A percentile compares a stretch with the other conserved stretches of the same genome.
Conservation (phyloP, 2,888 invertebrate genomes). For the Polyommatus icarus region DNA sequence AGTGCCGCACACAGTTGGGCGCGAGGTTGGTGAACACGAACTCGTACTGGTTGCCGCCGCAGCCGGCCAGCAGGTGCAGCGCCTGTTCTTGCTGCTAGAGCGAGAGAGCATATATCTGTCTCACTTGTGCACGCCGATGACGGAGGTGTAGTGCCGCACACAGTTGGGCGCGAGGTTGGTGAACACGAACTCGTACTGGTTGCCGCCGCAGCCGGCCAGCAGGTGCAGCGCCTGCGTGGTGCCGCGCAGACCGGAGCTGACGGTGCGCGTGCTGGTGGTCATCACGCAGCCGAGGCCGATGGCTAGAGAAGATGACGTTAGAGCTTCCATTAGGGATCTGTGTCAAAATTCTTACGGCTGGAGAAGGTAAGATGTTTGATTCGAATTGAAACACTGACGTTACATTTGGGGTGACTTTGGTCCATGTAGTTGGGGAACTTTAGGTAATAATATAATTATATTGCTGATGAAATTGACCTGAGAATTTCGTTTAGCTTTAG, state of each 20-base stretch:
- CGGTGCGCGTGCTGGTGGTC: conserved; percentile 89
- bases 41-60: conserved; percentile 92
- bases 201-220: conserved; percentile 89
- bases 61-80: conserved; percentile 88
- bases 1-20: conserved; percentile 90
- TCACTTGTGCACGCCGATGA: conserved; percentile 96
- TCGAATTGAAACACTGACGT: too few relatives aligned
- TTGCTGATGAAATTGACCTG: too few relatives aligned
- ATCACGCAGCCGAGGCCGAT: conserved; percentile 93
- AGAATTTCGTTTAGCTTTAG: too few relatives aligned
- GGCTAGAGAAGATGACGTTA: conserved; percentile 79
- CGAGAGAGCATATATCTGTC: conserved; percentile 41
- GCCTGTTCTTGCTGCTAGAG: neutral
- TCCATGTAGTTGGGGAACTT: too few relatives aligned
- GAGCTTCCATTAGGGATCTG: neutral
- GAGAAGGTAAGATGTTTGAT: neutral
- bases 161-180: conserved; percentile 93
- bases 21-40: conserved; percentile 98
- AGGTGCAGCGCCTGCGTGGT: conserved; percentile 92
- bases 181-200: conserved; percentile 97
- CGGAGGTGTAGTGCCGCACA: conserved; percentile 92
- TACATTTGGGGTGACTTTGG: too few relatives aligned
- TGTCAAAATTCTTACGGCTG: neutral
- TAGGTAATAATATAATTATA: too few relatives aligned
- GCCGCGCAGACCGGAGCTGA: conserved; percentile 92